Conservation (phyloP, 2,888 invertebrate genomes). For the Ochropleura plecta region DNA sequence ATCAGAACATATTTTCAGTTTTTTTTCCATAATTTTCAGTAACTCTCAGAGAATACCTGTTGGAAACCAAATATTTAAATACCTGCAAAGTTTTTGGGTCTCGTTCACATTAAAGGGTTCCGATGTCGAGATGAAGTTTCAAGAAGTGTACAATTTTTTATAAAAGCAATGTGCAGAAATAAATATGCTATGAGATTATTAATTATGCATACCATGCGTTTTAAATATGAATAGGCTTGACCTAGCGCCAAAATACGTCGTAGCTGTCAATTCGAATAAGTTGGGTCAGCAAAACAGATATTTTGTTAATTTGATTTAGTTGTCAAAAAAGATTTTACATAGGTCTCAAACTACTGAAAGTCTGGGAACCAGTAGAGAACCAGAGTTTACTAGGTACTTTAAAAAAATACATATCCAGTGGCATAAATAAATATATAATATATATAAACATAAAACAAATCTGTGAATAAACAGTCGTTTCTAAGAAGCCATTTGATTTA, state of each 20-base stretch:
- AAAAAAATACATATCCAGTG: background rate
- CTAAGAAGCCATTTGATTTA: background rate
- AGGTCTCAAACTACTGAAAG: too few species aligned
- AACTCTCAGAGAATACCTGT: background rate
- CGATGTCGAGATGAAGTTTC: background rate
- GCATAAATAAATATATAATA: too few species aligned
- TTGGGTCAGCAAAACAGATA: background rate
- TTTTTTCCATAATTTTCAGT: background rate
- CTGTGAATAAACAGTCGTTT: background rate
- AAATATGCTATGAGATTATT: background rate
- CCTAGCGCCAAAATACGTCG: background rate
- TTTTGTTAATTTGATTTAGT: background rate
- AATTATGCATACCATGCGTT: background rate
- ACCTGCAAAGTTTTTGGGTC: background rate
- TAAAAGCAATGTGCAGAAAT: too few species aligned
- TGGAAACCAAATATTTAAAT: background rate
- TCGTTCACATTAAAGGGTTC: background rate
- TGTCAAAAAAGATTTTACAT: background rate
- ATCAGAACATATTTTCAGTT: background rate
- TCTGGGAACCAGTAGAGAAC: too few species aligned
- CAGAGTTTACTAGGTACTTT: too few species aligned
- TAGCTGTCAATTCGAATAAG: background rate
- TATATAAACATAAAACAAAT: background rate
- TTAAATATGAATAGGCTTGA: background rate
- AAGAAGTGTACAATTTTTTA: too few species aligned